These are phyloP conservation scores for Caerostris extrusa DNA, from an alignment of 1,140 invertebrate genomes.

Conservation along the genomic window DNA sequence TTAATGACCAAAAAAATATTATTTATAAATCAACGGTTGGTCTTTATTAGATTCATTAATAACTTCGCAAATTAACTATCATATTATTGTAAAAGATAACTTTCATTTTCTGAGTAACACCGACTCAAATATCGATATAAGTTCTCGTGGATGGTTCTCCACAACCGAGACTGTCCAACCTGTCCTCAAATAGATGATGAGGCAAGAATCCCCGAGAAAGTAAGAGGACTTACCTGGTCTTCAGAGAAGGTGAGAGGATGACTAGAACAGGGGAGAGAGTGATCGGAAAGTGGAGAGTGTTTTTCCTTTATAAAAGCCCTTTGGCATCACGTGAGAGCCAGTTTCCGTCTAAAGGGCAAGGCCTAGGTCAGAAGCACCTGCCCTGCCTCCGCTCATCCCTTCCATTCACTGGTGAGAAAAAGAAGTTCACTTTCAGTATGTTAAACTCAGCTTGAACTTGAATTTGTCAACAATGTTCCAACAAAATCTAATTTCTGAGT, in stretches of 20 bases:
- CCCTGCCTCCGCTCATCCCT: conserved; percentile 29
- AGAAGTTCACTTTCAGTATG: not conserved
- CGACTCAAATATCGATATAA: too few species aligned
- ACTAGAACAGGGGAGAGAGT: conserved; percentile 66
- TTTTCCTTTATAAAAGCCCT: conserved; percentile 64
- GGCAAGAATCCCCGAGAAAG: not conserved
- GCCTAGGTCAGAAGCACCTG: conserved; percentile 58
- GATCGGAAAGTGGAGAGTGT: conserved; percentile 44
- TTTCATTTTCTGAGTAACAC: too few species aligned
- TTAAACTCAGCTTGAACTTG: not conserved
- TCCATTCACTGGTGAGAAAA: not conserved
- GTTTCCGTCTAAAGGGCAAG: conserved; percentile 70
- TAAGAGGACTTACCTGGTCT: conserved; percentile 33
- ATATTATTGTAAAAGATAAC: too few species aligned
- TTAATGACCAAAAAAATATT: too few species aligned
- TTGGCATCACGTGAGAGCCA: conserved; percentile 49
- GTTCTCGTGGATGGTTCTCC: not conserved
- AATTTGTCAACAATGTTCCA: conserved; percentile 2
- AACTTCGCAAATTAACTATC: too few species aligned
- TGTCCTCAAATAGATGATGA: not conserved
- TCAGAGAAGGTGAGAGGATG: not conserved
- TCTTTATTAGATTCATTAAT: too few species aligned
- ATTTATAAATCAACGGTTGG: too few species aligned
- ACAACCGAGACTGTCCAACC: not conserved
- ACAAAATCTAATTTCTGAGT: too few species aligned